These are phyloP conservation scores for Grus americana DNA, from an alignment of 2,113 vertebrate genomes.

Conservation along the genomic window DNA sequence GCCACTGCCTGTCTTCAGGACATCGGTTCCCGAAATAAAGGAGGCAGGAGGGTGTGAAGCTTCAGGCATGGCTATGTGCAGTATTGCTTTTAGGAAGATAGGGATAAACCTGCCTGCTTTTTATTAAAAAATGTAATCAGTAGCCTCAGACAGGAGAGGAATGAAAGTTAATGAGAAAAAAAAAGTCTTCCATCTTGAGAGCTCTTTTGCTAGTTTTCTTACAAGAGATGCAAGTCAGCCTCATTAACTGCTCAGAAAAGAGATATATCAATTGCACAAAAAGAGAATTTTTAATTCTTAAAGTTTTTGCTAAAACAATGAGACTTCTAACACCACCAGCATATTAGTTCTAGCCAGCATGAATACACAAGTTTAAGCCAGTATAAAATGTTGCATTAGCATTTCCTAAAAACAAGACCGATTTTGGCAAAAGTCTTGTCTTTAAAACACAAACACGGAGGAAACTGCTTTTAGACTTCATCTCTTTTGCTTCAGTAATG, in stretches of 20 bases:
- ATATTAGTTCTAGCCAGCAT: background rate
- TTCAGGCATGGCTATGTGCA: background rate
- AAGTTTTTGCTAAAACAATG: background rate
- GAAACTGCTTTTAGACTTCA: background rate
- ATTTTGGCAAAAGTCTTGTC: background rate
- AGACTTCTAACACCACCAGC: background rate
- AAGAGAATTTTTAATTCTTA: background rate
- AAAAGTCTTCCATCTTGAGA: background rate
- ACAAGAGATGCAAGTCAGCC: background rate
- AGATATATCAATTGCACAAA: background rate
- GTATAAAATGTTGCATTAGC: background rate
- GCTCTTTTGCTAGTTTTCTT: background rate
- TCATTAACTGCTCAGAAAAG: background rate
- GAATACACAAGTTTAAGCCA: background rate
- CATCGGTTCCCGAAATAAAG: background rate
- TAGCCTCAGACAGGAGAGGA: background rate
- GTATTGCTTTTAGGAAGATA: background rate
- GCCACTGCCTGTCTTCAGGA: background rate
- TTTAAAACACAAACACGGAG: background rate
- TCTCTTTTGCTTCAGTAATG: background rate
- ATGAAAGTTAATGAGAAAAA: background rate
- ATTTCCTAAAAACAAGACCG: background rate
- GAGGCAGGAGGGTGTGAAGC: background rate
- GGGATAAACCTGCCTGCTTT: background rate
- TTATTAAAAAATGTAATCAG: background rate